These are phyloP conservation scores for Leptobrachium ailaonicum DNA, from an alignment of 2,113 vertebrate species.

Conservation along the genomic window DNA sequence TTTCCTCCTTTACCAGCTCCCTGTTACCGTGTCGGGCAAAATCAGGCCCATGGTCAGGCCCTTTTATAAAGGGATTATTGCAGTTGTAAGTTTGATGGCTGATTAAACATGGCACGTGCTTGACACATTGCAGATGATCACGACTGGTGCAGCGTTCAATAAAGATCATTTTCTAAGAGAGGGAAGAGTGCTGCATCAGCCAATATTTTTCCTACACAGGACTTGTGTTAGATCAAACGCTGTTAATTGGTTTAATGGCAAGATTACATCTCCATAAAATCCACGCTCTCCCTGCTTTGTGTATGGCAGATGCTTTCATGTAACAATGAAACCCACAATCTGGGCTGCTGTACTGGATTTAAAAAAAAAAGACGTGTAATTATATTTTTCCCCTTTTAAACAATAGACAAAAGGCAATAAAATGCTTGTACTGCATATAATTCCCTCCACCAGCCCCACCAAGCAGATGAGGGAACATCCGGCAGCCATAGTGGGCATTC, in stretches of 20 bases:
- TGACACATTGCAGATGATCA: background rate
- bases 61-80: slow-evolving; percentile 13
- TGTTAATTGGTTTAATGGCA: slow-evolving; percentile 31
- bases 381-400: background rate
- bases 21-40: too few species aligned
- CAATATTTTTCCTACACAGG: slow-evolving; percentile 41
- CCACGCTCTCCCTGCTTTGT: slow-evolving; percentile 1
- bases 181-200: slow-evolving; percentile 9
- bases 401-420: slow-evolving; percentile 4
- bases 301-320: slow-evolving; percentile 1
- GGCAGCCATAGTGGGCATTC: too few species aligned
- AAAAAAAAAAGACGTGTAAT: too few species aligned
- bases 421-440: background rate
- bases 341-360: slow-evolving; percentile 10
- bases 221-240: slow-evolving; percentile 11
- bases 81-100: background rate
- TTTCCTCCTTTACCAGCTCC: too few species aligned
- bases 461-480: too few species aligned
- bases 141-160: background rate
- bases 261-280: slow-evolving; percentile 31
- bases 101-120: slow-evolving; percentile 4
- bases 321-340: slow-evolving; percentile 35
- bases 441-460: too few species aligned
- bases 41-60: too few species aligned
- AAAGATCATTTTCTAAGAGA: background rate